Evolutionary conservation across 2,888 invertebrate species (phyloP), one percentile per base, ranked within the genome.

Genomic region (Acanthosepion lycidas): DNA sequence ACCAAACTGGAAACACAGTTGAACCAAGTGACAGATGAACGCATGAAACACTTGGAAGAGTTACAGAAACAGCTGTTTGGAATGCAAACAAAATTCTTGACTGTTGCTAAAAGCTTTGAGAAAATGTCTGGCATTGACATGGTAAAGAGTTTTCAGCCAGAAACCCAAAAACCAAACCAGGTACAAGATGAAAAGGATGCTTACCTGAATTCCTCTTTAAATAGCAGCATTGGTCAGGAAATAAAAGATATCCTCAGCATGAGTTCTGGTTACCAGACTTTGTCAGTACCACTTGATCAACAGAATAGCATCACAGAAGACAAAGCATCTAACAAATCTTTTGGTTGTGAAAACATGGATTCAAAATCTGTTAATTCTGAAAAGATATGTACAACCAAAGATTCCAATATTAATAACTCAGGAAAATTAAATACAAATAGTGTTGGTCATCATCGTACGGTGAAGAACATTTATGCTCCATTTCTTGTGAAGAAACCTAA

Each of bases 11-110:
- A 93, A 53, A 51, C 12, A 15, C 93, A 93, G 48, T 53, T 93
- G 18, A 49, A 53, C 26, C 93, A 93, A 49, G 93, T 93, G 9
- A 93, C 93, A 3, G 53, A 93, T 2, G 93, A 93, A 53, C 93
- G 93, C 0, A 93, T 93, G 93, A 49, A 53, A 8, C n/a, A 48
- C 48, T 93, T 93, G 12, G 93, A 93, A 93, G 20, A 23, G 6
- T 23, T 49, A 49, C 92, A 92, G 23, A 92, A 92, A 33, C 92
- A 94, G 55, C 28, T 93, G n/a, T 49, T 93, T 93, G 93, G 26
- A 53, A 93, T 93, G 93, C 93, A 93, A 26, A 51, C 93, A 18
- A 93, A 93, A 49, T 93, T 93, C 53, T 53, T 93, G n/a, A 93
- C 6, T 26, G 51, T 93, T 18, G 93, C 93, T 18, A 51, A 33